Conservation (phyloP, 2,113 vertebrate genomes). For the Caracal caracal region DNA sequence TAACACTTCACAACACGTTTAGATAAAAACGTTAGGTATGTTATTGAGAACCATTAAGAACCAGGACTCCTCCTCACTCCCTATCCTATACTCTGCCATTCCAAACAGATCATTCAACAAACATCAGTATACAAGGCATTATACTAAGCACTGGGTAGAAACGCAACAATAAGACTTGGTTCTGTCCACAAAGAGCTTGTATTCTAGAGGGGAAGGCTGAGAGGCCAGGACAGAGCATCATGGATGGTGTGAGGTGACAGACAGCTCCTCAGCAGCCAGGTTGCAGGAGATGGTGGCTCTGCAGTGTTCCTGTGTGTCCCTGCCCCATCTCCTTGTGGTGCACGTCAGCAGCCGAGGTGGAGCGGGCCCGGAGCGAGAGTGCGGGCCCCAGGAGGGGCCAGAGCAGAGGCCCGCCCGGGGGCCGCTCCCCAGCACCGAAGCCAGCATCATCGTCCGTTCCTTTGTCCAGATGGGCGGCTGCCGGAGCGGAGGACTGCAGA, state of each 20-base stretch:
- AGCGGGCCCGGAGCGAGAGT: slow-evolving; percentile 78
- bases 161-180: background rate
- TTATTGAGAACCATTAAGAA: background rate
- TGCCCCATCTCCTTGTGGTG: slow-evolving; percentile 86
- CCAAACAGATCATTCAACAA: background rate
- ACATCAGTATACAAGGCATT: background rate
- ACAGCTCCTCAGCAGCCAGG: slow-evolving; percentile 88
- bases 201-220: slow-evolving; percentile 52
- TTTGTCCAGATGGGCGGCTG: slow-evolving; percentile 11
- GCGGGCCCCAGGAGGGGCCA: slow-evolving; percentile 62
- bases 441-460: slow-evolving; percentile 61
- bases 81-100: background rate
- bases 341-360: slow-evolving; percentile 86
- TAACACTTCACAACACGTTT: background rate
- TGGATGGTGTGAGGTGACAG: slow-evolving; percentile 87
- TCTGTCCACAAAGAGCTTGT: background rate
- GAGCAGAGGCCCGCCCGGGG: slow-evolving; percentile 54
- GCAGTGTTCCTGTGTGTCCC: slow-evolving; percentile 86
- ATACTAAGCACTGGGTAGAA: background rate
- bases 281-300: slow-evolving; percentile 90
- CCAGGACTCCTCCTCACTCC: background rate
- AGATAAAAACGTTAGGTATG: background rate
- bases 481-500: background rate
- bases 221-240: slow-evolving; percentile 88
- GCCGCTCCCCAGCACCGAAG: slow-evolving; percentile 60